Evolutionary conservation across 2,113 vertebrate species (phyloP).

Genomic region (Crocuta crocuta): DNA sequence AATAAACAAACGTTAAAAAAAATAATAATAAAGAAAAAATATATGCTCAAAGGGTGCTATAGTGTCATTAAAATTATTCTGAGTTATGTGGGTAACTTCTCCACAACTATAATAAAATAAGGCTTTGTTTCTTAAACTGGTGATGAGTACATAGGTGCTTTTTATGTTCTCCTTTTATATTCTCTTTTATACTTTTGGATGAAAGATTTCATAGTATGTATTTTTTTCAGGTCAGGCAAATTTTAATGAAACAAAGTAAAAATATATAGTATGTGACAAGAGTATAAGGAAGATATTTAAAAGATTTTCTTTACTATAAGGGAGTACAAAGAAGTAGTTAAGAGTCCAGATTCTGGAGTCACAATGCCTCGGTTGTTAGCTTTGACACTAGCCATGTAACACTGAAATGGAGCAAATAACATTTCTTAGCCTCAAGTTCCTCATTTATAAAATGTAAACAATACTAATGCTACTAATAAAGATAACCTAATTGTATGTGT

Average conservation of each 20-base stretch:
- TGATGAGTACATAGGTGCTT: neutral
- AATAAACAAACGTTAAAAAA: too few relatives aligned
- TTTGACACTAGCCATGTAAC: neutral
- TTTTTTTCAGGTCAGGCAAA: neutral
- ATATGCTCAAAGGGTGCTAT: neutral
- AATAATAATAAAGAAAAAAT: too few relatives aligned
- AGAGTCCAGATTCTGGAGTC: neutral
- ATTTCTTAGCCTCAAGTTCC: neutral
- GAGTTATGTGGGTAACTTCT: neutral
- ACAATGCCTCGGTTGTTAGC: neutral
- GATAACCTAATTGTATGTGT: neutral
- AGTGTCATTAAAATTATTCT: neutral
- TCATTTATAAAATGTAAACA: conserved; percentile 18
- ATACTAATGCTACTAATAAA: neutral
- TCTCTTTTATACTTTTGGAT: neutral
- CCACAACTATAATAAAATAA: neutral
- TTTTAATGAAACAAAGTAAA: conserved; percentile 22
- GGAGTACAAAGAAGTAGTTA: neutral
- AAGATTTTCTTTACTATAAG: neutral
- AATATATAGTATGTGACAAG: neutral
- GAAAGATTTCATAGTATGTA: neutral
- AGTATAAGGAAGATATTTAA: neutral
- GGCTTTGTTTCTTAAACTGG: neutral
- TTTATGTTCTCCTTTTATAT: neutral
- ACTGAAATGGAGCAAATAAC: conserved; percentile 15